Conservation (phyloP, 2,888 invertebrate species). For the Mythimna ferrago region DNA sequence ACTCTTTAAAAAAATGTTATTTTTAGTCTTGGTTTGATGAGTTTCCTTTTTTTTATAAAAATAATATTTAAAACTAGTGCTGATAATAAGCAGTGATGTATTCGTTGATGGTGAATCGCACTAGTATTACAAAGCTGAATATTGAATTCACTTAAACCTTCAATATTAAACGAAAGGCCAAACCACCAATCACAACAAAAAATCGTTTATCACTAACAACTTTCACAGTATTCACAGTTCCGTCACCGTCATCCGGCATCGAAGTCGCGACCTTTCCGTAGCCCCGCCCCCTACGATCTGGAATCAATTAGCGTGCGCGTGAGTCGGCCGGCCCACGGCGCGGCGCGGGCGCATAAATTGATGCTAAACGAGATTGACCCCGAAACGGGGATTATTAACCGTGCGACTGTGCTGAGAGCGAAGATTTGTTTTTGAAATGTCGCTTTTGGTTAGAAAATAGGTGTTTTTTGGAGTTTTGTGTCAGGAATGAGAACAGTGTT, state of each 20-base stretch:
- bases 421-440: neutral
- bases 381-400: constrained; percentile 53
- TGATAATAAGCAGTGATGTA: too few relatives aligned
- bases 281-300: constrained; percentile 72
- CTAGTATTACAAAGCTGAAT: too few relatives aligned
- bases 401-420: constrained; percentile 25
- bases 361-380: constrained; percentile 66
- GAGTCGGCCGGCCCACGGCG: constrained; percentile 65
- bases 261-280: constrained; percentile 80
- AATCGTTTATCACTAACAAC: constrained; percentile 38
- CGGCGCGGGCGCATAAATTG: constrained; percentile 65
- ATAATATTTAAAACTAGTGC: too few relatives aligned
- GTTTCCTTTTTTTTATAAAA: too few relatives aligned
- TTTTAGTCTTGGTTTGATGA: too few relatives aligned
- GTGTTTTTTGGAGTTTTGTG: neutral
- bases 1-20: too few relatives aligned
- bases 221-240: constrained; percentile 66
- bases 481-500: neutral
- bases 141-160: too few relatives aligned
- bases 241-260: constrained; percentile 65
- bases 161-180: too few relatives aligned
- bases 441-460: neutral
- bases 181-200: neutral
- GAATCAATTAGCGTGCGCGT: constrained; percentile 83
- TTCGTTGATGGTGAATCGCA: too few relatives aligned